Base-by-base conservation (phyloP, 2,113 vertebrate genomes). In the Saguinus imperator region DNA sequence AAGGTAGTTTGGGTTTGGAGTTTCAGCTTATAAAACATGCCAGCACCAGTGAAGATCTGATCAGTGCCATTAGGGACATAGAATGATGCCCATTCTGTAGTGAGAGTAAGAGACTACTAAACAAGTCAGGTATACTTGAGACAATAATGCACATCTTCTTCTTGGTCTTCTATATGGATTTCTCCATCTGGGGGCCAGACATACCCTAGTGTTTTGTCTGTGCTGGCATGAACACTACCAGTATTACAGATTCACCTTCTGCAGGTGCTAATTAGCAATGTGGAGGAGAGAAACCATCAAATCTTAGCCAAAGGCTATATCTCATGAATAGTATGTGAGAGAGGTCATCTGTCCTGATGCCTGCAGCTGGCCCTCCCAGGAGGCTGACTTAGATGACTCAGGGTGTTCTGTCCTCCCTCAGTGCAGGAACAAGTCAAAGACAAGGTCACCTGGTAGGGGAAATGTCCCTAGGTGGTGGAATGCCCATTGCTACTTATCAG, bases 1-100 rank as follows among this genome's bases (percentile, higher is more conserved):
- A 97, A 95, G 79, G 43, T 55, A 58, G 80, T 55, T 95, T 93
- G 52, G 66, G 20, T 94, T 94, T 94, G 92, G 91, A 48, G 87
- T 84, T 96, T 80, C 87, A 91, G 72, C 85, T 83, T 76, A 45
- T 72, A 73, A 95, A 92, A 86, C 32, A 80, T 57, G 81, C 29
- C 16, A 21, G 52, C 61, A 57, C 37, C 8, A 18, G 66, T 9
- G 13, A 96, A 52, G 66, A 50, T 45, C 80, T 68, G 61, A 76
- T 9, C 37, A 13, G 43, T 23, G 55, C n/a, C 64, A 75, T 13
- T 50, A 73, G 21, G 66, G 95, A 87, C 32, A 23, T 1, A 72
- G 50, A 52, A 80, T 72, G 55, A 82, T 68, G 32, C 80, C 86
- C 91, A 48, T 77, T 97, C 84, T 73, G 58, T 11, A 87, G 80